Percentiles rank a stretch among this genome's conserved stretches.
These are phyloP conservation scores for Plecturocebus donacophilus DNA, from an alignment of 2,113 vertebrate genomes.

Conservation along the genomic window DNA sequence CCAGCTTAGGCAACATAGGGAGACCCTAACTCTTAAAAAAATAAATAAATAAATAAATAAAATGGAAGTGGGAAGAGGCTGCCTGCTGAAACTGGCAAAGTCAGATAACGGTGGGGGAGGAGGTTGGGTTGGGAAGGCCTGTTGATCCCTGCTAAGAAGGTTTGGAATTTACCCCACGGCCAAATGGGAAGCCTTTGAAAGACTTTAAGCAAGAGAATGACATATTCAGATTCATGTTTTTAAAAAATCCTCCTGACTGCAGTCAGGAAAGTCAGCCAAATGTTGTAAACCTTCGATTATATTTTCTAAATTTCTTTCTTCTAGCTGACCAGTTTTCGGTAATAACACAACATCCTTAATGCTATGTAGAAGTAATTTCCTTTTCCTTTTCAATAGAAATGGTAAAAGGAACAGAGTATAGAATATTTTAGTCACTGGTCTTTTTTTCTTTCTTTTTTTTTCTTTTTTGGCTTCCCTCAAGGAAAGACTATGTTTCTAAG, in stretches of 20 bases:
- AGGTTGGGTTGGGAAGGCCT: too few species aligned
- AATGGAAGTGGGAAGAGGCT: not conserved
- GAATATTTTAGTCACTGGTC: not conserved
- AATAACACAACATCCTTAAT: not conserved
- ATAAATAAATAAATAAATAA: not conserved
- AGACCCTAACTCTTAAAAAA: not conserved
- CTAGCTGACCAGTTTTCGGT: not conserved
- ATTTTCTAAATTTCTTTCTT: not conserved
- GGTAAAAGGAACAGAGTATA: not conserved
- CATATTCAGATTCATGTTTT: slow-evolving; percentile 13
- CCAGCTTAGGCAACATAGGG: not conserved
- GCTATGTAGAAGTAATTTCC: not conserved
- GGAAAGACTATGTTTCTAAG: slow-evolving; percentile 84
- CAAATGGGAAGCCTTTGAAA: not conserved
- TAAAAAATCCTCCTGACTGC: not conserved
- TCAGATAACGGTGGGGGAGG: not conserved
- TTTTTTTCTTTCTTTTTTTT: not conserved
- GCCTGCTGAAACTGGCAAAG: not conserved
- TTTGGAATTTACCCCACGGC: not conserved
- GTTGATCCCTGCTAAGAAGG: not conserved
- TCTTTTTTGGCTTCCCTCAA: slow-evolving; percentile 64
- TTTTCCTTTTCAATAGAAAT: slow-evolving; percentile 36
- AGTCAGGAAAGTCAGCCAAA: not conserved
- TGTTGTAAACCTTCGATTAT: not conserved
- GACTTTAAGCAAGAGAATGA: not conserved